Conservation (phyloP, 2,797 vertebrate genomes). For the Chelon labrosus region DNA sequence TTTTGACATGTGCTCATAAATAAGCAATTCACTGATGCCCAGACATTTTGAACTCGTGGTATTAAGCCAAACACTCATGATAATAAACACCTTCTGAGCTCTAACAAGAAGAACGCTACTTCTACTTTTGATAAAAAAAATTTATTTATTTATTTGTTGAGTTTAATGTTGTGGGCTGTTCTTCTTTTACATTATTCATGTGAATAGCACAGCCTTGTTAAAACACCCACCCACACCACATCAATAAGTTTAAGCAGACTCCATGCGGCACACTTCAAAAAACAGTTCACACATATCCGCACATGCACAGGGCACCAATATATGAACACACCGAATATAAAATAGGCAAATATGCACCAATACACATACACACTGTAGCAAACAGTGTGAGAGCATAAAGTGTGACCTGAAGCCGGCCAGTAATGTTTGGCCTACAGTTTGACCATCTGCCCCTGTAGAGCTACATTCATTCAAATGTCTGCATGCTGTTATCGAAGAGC, state of each 20-base stretch:
- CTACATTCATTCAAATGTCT: background rate
- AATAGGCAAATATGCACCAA: slow-evolving; percentile 3
- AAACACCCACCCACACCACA: slow-evolving; percentile 24
- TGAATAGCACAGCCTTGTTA: slow-evolving; percentile 33
- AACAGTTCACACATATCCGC: slow-evolving; percentile 10
- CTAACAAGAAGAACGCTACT: background rate
- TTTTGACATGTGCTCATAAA: slow-evolving; percentile 42
- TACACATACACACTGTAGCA: background rate
- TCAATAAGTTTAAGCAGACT: slow-evolving; percentile 10
- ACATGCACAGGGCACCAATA: slow-evolving; percentile 5
- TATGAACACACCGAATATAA: slow-evolving; percentile 10
- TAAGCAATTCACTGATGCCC: slow-evolving; percentile 22
- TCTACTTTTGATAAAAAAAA: slow-evolving; percentile 5
- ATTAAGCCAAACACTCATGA: slow-evolving; percentile 8
- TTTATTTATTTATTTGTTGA: no score
- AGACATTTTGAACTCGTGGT: slow-evolving; percentile 10
- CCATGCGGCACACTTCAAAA: background rate
- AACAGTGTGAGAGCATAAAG: background rate
- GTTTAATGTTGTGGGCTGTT: slow-evolving; percentile 11
- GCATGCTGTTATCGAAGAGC: background rate
- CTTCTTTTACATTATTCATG: slow-evolving; percentile 65
- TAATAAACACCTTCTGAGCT: background rate
- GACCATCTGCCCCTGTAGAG: slow-evolving; percentile 20
- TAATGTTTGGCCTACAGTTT: slow-evolving; percentile 33
- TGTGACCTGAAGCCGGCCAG: slow-evolving; percentile 28